Base-by-base conservation (phyloP, 2,113 vertebrate species). In the Tupaia tana region DNA sequence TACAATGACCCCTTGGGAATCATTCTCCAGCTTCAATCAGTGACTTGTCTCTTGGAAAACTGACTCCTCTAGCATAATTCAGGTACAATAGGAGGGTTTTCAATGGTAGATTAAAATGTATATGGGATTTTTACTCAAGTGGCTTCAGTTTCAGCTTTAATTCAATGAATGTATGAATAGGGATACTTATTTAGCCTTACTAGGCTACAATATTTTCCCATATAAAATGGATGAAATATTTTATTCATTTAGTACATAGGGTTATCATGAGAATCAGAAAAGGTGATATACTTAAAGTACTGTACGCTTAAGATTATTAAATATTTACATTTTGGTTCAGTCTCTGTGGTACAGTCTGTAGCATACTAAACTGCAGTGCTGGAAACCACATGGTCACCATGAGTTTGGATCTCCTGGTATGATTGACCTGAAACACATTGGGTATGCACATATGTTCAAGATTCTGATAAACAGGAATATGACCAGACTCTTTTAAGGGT, bases 1-100 rank as follows among this genome's bases (percentile, higher is more conserved):
- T 84, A 16, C 43, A 71, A 1, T 77, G 27, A 89, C 9, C 43
- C 20, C 16, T 16, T 66, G 43, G 34, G 61, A 90, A 90, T 61
- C 20, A 56, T 89, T 69, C 18, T 86, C 34, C 59, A 58, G 43
- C 10, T 70, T 82, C 22, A 25, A 25, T 69, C 1, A 63, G 20
- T 89, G 25, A 83, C 1, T 20, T 20, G 22, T 56, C 29, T 81
- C 63, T 52, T 80, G 24, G 64, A 86, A 96, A 95, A 74, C 16
- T 43, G 95, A 91, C 20, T 29, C 31, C 43, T 74, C 93, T 9
- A 86, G 86, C 19, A 91, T 83, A 90, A 93, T 91, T 91, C 24
- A 86, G 59, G 11, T 54, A 73, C 3, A 70, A 70, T 13, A 83
- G 15, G 9, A 78, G 15, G 24, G 2, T 27, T 61, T 94, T 93